Evolutionary conservation across 2,888 invertebrate genomes (phyloP).

Genomic region (Leptogaster cylindrica): DNA sequence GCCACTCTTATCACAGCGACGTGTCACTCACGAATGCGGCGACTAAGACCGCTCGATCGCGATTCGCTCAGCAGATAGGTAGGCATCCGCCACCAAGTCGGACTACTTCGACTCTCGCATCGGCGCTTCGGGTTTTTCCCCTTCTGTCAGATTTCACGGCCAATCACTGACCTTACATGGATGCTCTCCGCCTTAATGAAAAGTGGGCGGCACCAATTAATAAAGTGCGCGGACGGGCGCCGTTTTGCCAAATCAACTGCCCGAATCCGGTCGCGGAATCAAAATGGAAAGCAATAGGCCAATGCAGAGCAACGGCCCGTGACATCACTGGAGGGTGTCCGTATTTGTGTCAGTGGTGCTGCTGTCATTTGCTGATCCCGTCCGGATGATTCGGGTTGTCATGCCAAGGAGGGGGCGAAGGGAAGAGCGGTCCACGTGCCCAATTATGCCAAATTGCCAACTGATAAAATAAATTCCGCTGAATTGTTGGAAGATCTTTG

Average conservation of each 20-base stretch:
- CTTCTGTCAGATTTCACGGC: slow-evolving; percentile 12
- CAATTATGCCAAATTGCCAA: too few relatives aligned
- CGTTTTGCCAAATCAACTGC: slow-evolving; percentile 1
- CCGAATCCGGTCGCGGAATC: slow-evolving; percentile 4
- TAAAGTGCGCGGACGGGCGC: not conserved
- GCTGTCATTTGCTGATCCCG: too few relatives aligned
- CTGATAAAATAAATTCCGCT: too few relatives aligned
- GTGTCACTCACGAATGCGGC: slow-evolving; percentile 43
- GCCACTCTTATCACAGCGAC: slow-evolving; percentile 35
- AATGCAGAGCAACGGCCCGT: too few relatives aligned
- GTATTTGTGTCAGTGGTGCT: too few relatives aligned
- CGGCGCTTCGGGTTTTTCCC: slow-evolving; percentile 30
- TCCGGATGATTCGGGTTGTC: too few relatives aligned
- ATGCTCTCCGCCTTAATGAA: slow-evolving; percentile 28
- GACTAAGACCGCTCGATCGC: not conserved
- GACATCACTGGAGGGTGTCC: too few relatives aligned
- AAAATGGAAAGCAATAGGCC: too few relatives aligned
- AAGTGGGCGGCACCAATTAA: slow-evolving; percentile 25
- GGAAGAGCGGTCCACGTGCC: too few relatives aligned
- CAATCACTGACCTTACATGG: slow-evolving; percentile 23
- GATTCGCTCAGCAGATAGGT: slow-evolving; percentile 23
- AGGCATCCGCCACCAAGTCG: slow-evolving; percentile 3
- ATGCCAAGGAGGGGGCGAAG: too few relatives aligned
- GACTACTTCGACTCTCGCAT: slow-evolving; percentile 12
- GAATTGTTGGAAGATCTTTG: too few relatives aligned